A percentile compares a stretch with the other conserved stretches of the same genome.
Conservation (phyloP, 2,888 invertebrate genomes). For the Cacoxenus indagator region DNA sequence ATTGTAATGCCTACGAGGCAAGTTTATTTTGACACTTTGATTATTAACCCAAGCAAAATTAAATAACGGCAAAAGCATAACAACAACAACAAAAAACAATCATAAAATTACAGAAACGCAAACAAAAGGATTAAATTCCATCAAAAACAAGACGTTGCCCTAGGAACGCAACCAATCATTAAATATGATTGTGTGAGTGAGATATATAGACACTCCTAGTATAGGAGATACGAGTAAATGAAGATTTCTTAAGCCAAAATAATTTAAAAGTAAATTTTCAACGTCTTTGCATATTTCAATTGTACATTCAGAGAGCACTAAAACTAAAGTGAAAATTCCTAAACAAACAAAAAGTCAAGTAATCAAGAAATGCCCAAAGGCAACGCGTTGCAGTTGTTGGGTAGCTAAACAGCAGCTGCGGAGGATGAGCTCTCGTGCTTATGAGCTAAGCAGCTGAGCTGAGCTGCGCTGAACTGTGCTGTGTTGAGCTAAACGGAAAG, state of each 20-base stretch:
- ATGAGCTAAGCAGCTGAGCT: neutral
- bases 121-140: neutral
- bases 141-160: neutral
- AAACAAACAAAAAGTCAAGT: neutral
- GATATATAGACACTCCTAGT: too few relatives aligned
- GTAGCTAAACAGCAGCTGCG: slow-evolving; percentile 18
- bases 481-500: slow-evolving; percentile 35
- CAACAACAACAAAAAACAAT: slow-evolving; percentile 20
- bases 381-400: neutral
- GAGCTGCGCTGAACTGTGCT: too few relatives aligned
- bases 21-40: slow-evolving; percentile 61
- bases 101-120: slow-evolving; percentile 3
- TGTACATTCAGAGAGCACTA: neutral
- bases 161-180: neutral
- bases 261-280: neutral
- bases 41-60: slow-evolving; percentile 27
- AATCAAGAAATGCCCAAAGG: neutral
- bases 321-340: neutral
- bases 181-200: neutral
- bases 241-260: neutral
- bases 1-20: slow-evolving; percentile 33
- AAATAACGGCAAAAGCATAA: neutral
- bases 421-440: neutral
- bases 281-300: neutral
- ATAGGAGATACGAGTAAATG: neutral